Percentiles rank a stretch among this genome's conserved stretches.
phyloP scores from a whole-genome alignment of 2,113 vertebrate genomes.

The Cisticola juncidis region DNA sequence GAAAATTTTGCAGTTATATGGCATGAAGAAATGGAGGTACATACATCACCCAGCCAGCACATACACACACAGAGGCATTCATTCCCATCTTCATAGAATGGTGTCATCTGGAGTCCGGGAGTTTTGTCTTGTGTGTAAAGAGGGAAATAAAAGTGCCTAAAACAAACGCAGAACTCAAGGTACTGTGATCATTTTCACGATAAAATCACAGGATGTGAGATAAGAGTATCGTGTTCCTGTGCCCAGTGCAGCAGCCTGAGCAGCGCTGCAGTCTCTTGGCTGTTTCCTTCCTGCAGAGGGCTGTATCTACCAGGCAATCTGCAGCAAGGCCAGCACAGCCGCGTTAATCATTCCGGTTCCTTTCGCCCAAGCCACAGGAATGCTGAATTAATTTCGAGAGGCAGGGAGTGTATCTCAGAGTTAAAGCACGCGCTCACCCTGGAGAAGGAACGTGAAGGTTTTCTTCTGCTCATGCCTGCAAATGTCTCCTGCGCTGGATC shows the following conservation, averaged over 20 bases:
- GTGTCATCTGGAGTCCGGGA: background rate
- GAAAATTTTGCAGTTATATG: background rate
- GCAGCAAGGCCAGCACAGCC: background rate
- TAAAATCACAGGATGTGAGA: background rate
- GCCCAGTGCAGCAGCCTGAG: background rate
- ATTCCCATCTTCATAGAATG: background rate
- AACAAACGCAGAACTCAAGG: background rate
- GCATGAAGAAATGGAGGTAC: background rate
- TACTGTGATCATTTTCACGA: fast-evolving
- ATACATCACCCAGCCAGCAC: too few species aligned
- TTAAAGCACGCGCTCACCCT: background rate
- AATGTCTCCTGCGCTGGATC: background rate
- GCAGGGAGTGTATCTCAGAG: slow-evolving; percentile 20
- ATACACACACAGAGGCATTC: background rate
- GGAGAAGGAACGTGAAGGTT: slow-evolving; percentile 38
- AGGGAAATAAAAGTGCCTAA: slow-evolving; percentile 4
- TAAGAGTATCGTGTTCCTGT: background rate
- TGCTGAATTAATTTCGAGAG: slow-evolving; percentile 64
- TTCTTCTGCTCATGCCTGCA: background rate
- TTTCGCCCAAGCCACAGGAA: slow-evolving; percentile 40
- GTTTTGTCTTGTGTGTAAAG: background rate
- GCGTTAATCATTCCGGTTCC: background rate
- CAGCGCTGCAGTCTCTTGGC: background rate
- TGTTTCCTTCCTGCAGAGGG: slow-evolving; percentile 57
- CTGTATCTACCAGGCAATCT: slow-evolving; percentile 53